phyloP scores from a whole-genome alignment of 1,140 invertebrate species.

The Conopomorpha cramerella region DNA sequence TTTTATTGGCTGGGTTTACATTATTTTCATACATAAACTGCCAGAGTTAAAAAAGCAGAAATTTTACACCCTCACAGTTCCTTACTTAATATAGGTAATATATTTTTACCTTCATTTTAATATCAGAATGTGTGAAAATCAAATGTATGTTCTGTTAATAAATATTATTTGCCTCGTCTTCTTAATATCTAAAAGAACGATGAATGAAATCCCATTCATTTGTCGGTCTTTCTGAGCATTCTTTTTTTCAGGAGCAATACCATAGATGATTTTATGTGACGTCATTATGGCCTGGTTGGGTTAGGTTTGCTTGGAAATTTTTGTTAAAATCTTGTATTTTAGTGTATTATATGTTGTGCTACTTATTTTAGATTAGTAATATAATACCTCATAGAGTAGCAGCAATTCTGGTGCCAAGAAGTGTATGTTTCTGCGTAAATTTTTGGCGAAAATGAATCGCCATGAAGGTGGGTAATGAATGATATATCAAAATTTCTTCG shows the following conservation, averaged over 20 bases:
- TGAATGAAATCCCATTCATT: slow-evolving; percentile 2
- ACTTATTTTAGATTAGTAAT: slow-evolving; percentile 59
- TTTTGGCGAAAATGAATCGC: slow-evolving; percentile 76
- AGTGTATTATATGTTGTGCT: slow-evolving; percentile 65
- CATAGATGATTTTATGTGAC: slow-evolving; percentile 59
- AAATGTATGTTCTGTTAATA: no score
- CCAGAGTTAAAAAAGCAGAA: no score
- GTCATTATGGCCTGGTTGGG: slow-evolving; percentile 74
- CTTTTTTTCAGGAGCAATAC: slow-evolving; percentile 28
- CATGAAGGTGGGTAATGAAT: slow-evolving; percentile 77
- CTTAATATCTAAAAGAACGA: no score
- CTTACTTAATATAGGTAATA: no score
- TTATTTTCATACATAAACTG: no score
- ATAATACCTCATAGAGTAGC: slow-evolving; percentile 49
- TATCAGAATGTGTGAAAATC: no score
- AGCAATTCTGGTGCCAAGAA: slow-evolving; percentile 47
- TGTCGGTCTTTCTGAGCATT: slow-evolving; percentile 4
- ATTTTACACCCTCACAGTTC: no score
- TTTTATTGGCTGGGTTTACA: no score
- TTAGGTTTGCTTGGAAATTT: slow-evolving; percentile 73
- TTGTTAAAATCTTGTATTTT: slow-evolving; percentile 68
- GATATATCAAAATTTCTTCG: slow-evolving; percentile 60
- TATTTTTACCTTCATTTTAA: no score
- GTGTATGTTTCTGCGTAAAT: slow-evolving; percentile 51
- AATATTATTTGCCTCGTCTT: no score